phyloP scores from a whole-genome alignment of 2,888 invertebrate genomes.

The Alsophila aescularia region DNA sequence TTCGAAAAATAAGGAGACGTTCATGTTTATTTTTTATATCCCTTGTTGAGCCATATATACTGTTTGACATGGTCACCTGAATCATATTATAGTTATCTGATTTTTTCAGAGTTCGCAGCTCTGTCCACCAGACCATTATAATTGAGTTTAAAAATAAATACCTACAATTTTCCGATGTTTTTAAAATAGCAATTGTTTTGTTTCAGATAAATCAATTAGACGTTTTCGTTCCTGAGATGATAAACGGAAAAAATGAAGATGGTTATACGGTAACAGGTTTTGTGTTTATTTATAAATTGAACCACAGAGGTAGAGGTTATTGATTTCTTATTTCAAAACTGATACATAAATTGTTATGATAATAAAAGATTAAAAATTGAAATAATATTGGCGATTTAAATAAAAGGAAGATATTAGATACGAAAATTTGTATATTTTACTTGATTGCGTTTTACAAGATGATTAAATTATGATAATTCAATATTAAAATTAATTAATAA shows the following conservation, averaged over 20 bases:
- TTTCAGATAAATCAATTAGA: not conserved
- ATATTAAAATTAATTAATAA: conserved; percentile 75
- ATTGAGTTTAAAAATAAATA: no score
- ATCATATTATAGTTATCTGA: no score
- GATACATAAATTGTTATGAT: not conserved
- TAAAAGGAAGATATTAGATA: conserved; percentile 57
- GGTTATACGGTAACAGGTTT: not conserved
- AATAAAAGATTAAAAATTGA: conserved; percentile 10
- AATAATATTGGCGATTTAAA: conserved; percentile 28
- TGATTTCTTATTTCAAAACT: not conserved
- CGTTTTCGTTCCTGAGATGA: not conserved
- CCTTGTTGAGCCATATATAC: no score
- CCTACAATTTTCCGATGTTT: no score
- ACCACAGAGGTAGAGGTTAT: conserved; percentile 4
- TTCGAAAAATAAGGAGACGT: no score
- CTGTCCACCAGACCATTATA: no score
- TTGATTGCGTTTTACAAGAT: conserved; percentile 83
- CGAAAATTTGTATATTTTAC: conserved; percentile 83
- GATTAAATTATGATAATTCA: conserved; percentile 80
- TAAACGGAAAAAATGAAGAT: not conserved
- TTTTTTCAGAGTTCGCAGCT: no score
- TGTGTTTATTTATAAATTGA: not conserved
- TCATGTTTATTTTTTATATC: no score
- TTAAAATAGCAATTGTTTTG: not conserved
- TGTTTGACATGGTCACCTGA: no score